A percentile compares a stretch with the other conserved stretches of the same genome.
phyloP scores from a whole-genome alignment of 1,140 invertebrate genomes.

The Ceratina australensis region DNA sequence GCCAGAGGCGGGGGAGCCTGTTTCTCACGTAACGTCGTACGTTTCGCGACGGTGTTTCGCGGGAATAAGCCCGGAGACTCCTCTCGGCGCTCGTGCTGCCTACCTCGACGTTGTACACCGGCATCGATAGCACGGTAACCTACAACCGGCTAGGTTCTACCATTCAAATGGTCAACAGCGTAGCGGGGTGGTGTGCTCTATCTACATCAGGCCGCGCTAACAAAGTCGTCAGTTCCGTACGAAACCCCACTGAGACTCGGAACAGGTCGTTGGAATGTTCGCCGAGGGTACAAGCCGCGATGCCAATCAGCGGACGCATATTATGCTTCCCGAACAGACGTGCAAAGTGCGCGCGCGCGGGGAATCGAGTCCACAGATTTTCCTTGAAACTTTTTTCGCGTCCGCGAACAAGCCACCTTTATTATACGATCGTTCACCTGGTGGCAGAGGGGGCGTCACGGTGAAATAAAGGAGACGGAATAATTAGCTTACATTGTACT shows the following conservation, averaged over 20 bases:
- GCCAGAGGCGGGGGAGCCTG: constrained; percentile 45
- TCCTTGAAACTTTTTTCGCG: background rate
- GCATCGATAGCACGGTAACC: constrained; percentile 67
- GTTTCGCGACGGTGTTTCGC: constrained; percentile 52
- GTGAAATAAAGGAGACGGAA: background rate
- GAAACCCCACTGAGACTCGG: constrained; percentile 22
- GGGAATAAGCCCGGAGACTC: constrained; percentile 27
- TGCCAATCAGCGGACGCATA: constrained; percentile 48
- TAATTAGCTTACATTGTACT: constrained; percentile 8
- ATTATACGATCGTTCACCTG: background rate
- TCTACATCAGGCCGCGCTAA: constrained; percentile 60
- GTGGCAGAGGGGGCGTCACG: background rate
- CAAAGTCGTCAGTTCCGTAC: constrained; percentile 69
- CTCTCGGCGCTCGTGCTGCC: constrained; percentile 50
- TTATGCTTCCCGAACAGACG: constrained; percentile 15
- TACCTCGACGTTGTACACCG: constrained; percentile 63
- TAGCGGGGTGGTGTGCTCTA: constrained; percentile 33
- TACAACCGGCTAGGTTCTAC: constrained; percentile 51
- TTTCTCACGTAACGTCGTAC: constrained; percentile 50
- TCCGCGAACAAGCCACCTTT: background rate
- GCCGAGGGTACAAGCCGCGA: constrained; percentile 39
- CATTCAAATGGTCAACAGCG: constrained; percentile 58
- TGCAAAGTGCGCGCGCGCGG: background rate
- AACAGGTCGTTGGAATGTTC: constrained; percentile 17
- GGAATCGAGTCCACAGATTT: background rate